phyloP scores from a whole-genome alignment of 1,140 invertebrate species.

The Cheumatopsyche charites region DNA sequence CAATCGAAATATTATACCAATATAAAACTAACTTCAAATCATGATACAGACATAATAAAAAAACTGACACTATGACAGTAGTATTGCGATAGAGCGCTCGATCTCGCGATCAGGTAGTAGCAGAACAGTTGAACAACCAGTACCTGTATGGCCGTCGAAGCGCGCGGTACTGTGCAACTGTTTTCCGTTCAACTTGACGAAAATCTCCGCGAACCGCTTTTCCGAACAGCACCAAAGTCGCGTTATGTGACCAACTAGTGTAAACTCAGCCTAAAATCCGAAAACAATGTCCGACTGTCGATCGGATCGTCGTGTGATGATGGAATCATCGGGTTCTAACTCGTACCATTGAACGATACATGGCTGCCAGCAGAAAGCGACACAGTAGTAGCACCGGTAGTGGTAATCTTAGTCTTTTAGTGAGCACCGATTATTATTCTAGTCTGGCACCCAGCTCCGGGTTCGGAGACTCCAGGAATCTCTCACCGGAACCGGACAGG shows the following conservation, averaged over 20 bases:
- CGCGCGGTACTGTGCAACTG: neutral
- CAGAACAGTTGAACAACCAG: neutral
- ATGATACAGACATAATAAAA: too few relatives aligned
- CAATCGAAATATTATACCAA: too few relatives aligned
- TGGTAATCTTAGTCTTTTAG: conserved; percentile 37
- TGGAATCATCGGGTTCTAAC: too few relatives aligned
- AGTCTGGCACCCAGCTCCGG: conserved; percentile 3
- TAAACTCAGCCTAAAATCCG: neutral
- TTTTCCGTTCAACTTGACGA: neutral
- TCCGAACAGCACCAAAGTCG: neutral
- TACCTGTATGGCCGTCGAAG: conserved; percentile 17
- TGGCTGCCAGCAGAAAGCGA: conserved; percentile 41
- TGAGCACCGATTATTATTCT: conserved; percentile 21
- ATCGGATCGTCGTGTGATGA: too few relatives aligned
- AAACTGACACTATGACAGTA: neutral
- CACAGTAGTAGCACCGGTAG: conserved; percentile 41
- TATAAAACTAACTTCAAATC: too few relatives aligned
- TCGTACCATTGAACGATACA: conserved; percentile 34
- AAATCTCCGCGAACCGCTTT: neutral
- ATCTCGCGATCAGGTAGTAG: neutral
- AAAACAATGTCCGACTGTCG: too few relatives aligned
- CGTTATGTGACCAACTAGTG: neutral
- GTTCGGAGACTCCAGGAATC: neutral
- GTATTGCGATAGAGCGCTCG: neutral
- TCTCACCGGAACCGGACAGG: conserved; percentile 17